phyloP scores from a whole-genome alignment of 2,113 vertebrate species.

The Barbus barbus region DNA sequence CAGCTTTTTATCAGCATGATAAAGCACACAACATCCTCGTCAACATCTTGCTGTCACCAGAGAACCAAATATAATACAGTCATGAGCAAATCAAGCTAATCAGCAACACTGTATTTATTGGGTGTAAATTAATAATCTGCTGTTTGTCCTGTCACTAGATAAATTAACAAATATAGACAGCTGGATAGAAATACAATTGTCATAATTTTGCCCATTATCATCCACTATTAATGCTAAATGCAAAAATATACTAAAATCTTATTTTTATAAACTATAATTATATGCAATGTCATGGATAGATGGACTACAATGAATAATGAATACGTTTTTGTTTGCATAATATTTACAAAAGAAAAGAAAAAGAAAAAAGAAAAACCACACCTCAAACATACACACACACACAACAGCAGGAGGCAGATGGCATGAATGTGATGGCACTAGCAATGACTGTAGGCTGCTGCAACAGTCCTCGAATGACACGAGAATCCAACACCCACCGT shows the following conservation, averaged over 20 bases:
- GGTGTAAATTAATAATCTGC: not conserved
- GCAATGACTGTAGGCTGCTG: not conserved
- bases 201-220: too few relatives aligned
- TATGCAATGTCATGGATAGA: too few relatives aligned
- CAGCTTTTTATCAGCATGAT: not conserved
- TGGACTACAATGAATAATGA: too few relatives aligned
- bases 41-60: not conserved
- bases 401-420: conserved; percentile 48
- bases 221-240: too few relatives aligned
- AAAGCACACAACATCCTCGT: not conserved
- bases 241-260: too few relatives aligned
- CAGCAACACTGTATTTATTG: not conserved
- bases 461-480: not conserved
- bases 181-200: not conserved
- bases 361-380: too few relatives aligned
- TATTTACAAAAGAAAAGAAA: not conserved
- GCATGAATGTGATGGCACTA: conserved; percentile 5
- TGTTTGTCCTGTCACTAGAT: not conserved
- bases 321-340: too few relatives aligned
- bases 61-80: not conserved
- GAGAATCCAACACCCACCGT: not conserved
- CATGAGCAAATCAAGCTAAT: not conserved
- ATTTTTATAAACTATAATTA: too few relatives aligned
- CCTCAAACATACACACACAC: too few relatives aligned
- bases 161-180: not conserved